These are phyloP conservation scores for Leuciscus waleckii DNA, from an alignment of 2,797 vertebrate genomes.

Conservation along the genomic window DNA sequence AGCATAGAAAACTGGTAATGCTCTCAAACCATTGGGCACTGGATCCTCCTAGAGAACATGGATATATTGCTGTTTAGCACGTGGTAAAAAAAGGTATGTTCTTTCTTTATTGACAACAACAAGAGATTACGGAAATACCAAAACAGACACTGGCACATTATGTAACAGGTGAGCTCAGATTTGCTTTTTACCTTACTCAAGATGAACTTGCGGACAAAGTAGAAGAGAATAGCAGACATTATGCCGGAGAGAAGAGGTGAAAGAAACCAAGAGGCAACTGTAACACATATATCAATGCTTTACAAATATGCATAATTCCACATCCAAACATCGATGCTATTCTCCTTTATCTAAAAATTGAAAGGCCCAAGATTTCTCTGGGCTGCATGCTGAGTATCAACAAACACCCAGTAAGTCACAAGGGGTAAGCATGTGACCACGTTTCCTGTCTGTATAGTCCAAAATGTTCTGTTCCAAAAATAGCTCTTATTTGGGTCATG, in stretches of 20 bases:
- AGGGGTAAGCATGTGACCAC: constrained; percentile 4
- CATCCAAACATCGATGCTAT: background rate
- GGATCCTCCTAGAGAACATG: constrained; percentile 83
- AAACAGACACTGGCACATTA: constrained; percentile 11
- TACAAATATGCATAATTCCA: background rate
- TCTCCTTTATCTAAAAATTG: background rate
- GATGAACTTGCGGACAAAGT: constrained; percentile 88
- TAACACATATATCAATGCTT: constrained; percentile 25
- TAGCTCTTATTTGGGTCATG: constrained; percentile 31
- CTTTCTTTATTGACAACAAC: constrained; percentile 27
- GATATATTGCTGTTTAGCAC: constrained; percentile 20
- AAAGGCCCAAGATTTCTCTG: constrained; percentile 12
- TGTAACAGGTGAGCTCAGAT: background rate
- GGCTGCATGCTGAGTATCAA: background rate
- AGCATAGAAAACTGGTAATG: constrained; percentile 92
- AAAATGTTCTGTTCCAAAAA: constrained; percentile 42
- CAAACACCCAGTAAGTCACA: constrained; percentile 32
- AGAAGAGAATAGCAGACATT: constrained; percentile 94
- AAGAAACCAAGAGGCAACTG: constrained; percentile 96
- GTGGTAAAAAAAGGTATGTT: background rate
- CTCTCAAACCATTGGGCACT: constrained; percentile 90
- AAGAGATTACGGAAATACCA: constrained; percentile 6
- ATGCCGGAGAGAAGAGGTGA: constrained; percentile 93
- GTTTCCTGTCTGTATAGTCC: constrained; percentile 35
- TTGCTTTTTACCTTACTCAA: constrained; percentile 83